Conservation (phyloP, 2,888 invertebrate genomes). For the Drosophila niveifrons region DNA sequence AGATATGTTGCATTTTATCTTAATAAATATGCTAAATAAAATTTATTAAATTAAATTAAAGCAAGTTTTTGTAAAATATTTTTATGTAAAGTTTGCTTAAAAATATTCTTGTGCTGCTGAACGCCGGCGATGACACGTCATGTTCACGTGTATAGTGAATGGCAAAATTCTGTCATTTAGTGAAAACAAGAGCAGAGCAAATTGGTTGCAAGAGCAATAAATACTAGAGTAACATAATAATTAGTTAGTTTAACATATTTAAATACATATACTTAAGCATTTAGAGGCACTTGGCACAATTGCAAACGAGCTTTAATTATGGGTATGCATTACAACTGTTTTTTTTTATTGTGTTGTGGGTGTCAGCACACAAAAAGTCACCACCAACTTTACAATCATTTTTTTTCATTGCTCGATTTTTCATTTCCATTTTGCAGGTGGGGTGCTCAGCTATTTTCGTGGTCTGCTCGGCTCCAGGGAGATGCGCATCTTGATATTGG, state of each 20-base stretch:
- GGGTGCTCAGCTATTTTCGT: slow-evolving; percentile 98
- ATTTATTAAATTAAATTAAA: neutral
- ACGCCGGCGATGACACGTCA: slow-evolving; percentile 72
- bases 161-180: slow-evolving; percentile 71
- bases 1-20: neutral
- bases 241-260: slow-evolving; percentile 55
- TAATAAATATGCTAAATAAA: neutral
- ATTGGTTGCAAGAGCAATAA: slow-evolving; percentile 52
- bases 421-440: slow-evolving; percentile 88
- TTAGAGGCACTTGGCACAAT: slow-evolving; percentile 70
- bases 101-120: slow-evolving; percentile 50
- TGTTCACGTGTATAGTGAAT: slow-evolving; percentile 66
- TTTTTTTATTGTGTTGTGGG: neutral
- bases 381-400: slow-evolving; percentile 32
- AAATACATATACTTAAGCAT: slow-evolving; percentile 57
- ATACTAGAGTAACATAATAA: slow-evolving; percentile 51
- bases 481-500: slow-evolving; percentile 98
- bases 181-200: slow-evolving; percentile 70
- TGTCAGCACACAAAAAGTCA: slow-evolving; percentile 34
- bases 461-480: slow-evolving; percentile 98
- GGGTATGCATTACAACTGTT: slow-evolving; percentile 53
- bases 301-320: slow-evolving; percentile 59
- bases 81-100: neutral
- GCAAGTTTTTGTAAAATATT: too few species aligned
- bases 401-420: slow-evolving; percentile 1